These are phyloP conservation scores for Pelmatolapia mariae DNA, from an alignment of 2,113 vertebrate genomes.

Conservation along the genomic window DNA sequence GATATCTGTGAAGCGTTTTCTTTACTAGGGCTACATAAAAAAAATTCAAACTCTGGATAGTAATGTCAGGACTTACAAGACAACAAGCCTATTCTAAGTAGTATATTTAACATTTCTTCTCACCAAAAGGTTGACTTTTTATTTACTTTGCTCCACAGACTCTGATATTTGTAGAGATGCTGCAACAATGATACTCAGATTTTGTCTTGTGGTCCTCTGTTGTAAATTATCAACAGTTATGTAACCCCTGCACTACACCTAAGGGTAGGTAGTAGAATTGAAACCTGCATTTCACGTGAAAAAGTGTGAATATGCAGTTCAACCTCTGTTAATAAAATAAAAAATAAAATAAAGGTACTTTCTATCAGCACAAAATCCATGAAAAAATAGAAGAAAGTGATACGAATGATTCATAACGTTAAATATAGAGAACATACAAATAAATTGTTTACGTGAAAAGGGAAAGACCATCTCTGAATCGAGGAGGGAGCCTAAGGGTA, in stretches of 20 bases:
- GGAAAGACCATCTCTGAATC: too few relatives aligned
- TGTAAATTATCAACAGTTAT: neutral
- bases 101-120: neutral
- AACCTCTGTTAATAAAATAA: neutral
- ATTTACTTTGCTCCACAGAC: neutral
- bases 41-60: accelerated
- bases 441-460: too few relatives aligned
- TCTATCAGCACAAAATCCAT: neutral
- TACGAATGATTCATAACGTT: too few relatives aligned
- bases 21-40: neutral
- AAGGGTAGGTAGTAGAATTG: neutral
- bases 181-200: neutral
- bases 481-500: too few relatives aligned
- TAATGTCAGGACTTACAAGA: neutral
- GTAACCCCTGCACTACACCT: neutral
- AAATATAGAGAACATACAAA: too few relatives aligned
- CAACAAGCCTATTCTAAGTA: neutral
- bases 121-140: neutral
- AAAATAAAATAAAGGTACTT: neutral
- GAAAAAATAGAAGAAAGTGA: too few relatives aligned
- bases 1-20: neutral
- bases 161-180: neutral
- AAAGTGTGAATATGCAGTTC: neutral
- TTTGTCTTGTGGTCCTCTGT: neutral
- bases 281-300: neutral